Base-by-base conservation (phyloP, 2,797 vertebrate genomes). In the Heliangelus exortis region DNA sequence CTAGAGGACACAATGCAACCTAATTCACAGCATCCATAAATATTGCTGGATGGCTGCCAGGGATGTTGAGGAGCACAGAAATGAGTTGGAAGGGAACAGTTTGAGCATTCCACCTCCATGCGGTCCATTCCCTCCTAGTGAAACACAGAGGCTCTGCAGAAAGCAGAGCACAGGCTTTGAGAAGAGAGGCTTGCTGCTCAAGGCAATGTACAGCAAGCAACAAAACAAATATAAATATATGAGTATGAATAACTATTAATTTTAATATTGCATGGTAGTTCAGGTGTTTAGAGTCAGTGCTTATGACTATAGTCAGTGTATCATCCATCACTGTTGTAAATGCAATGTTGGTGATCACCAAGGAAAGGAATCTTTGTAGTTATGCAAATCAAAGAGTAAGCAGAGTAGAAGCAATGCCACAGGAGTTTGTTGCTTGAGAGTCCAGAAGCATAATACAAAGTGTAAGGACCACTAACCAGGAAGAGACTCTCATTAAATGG, bases 31-130 rank as follows among this genome's bases (percentile, higher is more conserved):
- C 6, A 43, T 8, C 36, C n/a, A 18, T 10, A 18, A 55, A 15
- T 14, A 11, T 2, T 3, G 13, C 23, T 19, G 20, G 18, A 13
- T 34, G 65, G 29, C 31, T 77, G 57, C 10, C 9, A 7, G 33
- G 21, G 12, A 65, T 19, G 29, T 62, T 9, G 7, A 47, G 22
- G 25, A 78, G 22, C 48, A 22, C 1, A 50, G 23, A 54, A 45
- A 8, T 31, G 12, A 75, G 29, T 9, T 5, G 17, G 28, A 45
- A 6, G 5, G 9, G 9, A 66, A 48, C 6, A 55, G 8, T 34
- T 29, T 25, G 2, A 59, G 26, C 15, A 75, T 13, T 13, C 12
- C 26, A 59, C 6, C 29, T 41, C 33, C 3, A 3, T 0, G 2
- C 43, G 62, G 63, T 62, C 47, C 13, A 31, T 20, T 55, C 19